Evolutionary conservation across 2,797 vertebrate genomes (phyloP), one percentile per base, ranked within the genome.

Genomic region (Pteronotus mesoamericanus): DNA sequence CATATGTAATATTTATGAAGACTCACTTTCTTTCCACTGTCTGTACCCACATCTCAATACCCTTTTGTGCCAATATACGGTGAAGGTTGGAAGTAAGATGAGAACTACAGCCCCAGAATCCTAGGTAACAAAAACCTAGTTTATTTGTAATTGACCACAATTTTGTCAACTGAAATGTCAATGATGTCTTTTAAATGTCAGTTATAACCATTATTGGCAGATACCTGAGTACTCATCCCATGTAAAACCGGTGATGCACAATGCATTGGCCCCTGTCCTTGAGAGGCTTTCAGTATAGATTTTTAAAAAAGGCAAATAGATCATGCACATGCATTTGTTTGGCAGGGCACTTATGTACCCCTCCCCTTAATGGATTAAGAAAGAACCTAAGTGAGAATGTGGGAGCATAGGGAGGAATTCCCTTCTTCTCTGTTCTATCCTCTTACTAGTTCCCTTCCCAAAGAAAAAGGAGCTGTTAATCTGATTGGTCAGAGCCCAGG

Each of bases 1-100:
- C 26, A 84, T 86, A 66, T 86, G n/a, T 80, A 95, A 87, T 57
- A 85, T 79, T 96, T 86, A 93, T 83, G 29, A 91, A 93, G 72
- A 89, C 22, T 80, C 44, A 59, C 21, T 90, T 96, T 57, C 42
- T 83, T 82, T 79, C 68, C 55, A 86, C 48, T 83, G 34, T 61
- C 68, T 6, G 44, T 78, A 66, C 24, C 53, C 66, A 66, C 39
- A 80, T 86, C 32, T 88, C 68, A 83, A 72, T 64, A 93, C 16
- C 53, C 29, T 78, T 85, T 78, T 91, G 51, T 85, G 82, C 42
- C 39, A 66, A 80, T 88, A 66, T 48, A 66, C 24, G 88, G 21
- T 59, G 29, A 93, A 74, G 18, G 3, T 37, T 61, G 29, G 55
- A 84, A 92, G 18, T 66, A 32, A 94, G 57, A 64, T 6, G 88